phyloP scores from a whole-genome alignment of 2,888 invertebrate species.

The Tigriopus californicus region DNA sequence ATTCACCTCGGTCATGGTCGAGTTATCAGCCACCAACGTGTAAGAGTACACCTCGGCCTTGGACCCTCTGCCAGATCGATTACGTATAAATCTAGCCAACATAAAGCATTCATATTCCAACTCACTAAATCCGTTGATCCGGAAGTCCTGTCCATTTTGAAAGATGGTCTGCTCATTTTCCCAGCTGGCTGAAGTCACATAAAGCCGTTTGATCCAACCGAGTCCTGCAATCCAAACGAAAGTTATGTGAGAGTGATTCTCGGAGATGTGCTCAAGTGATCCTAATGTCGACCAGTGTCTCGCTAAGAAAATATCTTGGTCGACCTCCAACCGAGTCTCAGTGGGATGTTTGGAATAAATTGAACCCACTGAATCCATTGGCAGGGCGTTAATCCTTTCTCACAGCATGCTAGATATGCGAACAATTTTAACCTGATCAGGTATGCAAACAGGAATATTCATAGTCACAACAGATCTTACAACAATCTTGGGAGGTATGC shows the following conservation, averaged over 20 bases:
- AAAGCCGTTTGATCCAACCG: background rate
- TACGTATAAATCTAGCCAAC: background rate
- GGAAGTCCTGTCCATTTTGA: background rate
- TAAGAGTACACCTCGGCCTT: background rate
- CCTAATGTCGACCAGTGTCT: too few relatives aligned
- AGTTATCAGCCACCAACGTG: background rate
- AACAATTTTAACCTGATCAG: too few relatives aligned
- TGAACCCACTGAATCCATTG: too few relatives aligned
- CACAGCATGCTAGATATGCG: too few relatives aligned
- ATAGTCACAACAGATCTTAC: too few relatives aligned
- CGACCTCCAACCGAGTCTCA: too few relatives aligned
- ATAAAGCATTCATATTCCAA: background rate
- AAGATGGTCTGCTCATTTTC: slow-evolving; percentile 3
- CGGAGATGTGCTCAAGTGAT: too few relatives aligned
- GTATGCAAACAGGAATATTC: too few relatives aligned
- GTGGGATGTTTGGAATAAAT: too few relatives aligned
- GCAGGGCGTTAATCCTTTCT: too few relatives aligned
- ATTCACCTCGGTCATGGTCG: background rate
- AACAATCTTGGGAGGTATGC: too few relatives aligned
- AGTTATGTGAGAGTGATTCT: background rate
- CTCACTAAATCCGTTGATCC: slow-evolving; percentile 2
- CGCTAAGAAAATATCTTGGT: too few relatives aligned
- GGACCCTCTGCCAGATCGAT: background rate
- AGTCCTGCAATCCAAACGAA: background rate
- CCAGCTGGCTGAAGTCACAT: slow-evolving; percentile 2